Base-by-base conservation (phyloP, 2,888 invertebrate genomes). In the Anthophora plumipes region DNA sequence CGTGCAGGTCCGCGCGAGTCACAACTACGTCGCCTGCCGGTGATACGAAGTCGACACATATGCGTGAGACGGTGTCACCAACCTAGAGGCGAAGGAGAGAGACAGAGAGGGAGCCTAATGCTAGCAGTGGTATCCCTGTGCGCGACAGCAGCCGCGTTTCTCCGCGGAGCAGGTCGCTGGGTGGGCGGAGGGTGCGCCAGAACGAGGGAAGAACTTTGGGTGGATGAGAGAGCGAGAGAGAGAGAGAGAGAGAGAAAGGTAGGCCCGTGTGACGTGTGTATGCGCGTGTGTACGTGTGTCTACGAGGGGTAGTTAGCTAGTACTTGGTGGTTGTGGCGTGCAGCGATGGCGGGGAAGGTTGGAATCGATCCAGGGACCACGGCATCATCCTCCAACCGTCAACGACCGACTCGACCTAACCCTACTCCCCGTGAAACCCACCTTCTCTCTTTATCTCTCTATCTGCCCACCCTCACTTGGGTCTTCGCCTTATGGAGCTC, bases 321-420 rank as follows among this genome's bases (percentile, higher is more conserved):
- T 85, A 85, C 87, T 88, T 75, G 85, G 84, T 61, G 89, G 88
- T 85, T 80, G 85, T 82, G 76, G 80, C 69, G 82, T 73, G 82
- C 74, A 84, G 76, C 82, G 85, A 78, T 67, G 78, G 77, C 55
- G 61, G 61, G 78, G 77, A 54, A 59, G 61, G 59, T 83, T 85
- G 85, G 84, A 84, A 91, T 92, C 91, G 91, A 92, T 91, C 89
- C 89, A 84, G 86, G 82, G 85, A 88, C 86, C 86, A 86, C 86
- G 88, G 88, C 90, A 89, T 90, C 91, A 89, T 91, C 88, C 90
- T 85, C 85, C 82, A 85, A 88, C 85, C 85, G 88, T 89, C 89
- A 86, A 86, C 88, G 84, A 88, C 85, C 77, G 82, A 80, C 83
- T 84, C 85, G 79, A 81, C 82, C 84, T 71, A 74, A 54, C 73